A percentile compares a stretch with the other conserved stretches of the same genome.
These are phyloP conservation scores for Barnardius zonarius DNA, from an alignment of 2,113 vertebrate genomes.

Conservation along the genomic window DNA sequence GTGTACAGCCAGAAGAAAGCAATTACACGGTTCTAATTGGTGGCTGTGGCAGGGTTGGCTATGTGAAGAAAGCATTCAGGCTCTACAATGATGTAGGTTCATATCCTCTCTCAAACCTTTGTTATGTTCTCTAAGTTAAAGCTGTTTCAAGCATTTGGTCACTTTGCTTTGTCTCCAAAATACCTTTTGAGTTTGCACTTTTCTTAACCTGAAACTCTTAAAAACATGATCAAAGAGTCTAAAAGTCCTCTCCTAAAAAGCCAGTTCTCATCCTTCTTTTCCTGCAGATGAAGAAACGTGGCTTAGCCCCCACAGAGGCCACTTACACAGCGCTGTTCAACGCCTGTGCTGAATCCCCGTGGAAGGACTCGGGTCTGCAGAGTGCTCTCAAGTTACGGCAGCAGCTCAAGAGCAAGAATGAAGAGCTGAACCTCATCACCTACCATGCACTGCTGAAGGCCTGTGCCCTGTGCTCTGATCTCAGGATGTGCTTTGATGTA, in stretches of 20 bases:
- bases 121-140: background rate
- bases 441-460: constrained; percentile 90
- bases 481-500: constrained; percentile 82
- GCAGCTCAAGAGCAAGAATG: constrained; percentile 79
- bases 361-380: constrained; percentile 83
- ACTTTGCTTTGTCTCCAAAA: background rate
- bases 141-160: background rate
- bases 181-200: background rate
- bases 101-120: background rate
- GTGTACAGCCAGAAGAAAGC: constrained; percentile 80
- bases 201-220: background rate
- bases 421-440: constrained; percentile 80
- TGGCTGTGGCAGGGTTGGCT: constrained; percentile 87
- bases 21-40: constrained; percentile 94
- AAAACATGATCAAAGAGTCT: background rate
- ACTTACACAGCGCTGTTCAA: constrained; percentile 96
- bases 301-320: constrained; percentile 77
- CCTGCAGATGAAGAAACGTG: constrained; percentile 92
- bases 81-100: constrained; percentile 89
- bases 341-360: constrained; percentile 85
- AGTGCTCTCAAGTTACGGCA: constrained; percentile 83
- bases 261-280: background rate
- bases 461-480: constrained; percentile 81
- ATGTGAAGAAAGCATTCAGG: constrained; percentile 87
- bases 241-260: background rate